Evolutionary conservation across 2,797 vertebrate genomes (phyloP).

Genomic region (Ciconia nigra): DNA sequence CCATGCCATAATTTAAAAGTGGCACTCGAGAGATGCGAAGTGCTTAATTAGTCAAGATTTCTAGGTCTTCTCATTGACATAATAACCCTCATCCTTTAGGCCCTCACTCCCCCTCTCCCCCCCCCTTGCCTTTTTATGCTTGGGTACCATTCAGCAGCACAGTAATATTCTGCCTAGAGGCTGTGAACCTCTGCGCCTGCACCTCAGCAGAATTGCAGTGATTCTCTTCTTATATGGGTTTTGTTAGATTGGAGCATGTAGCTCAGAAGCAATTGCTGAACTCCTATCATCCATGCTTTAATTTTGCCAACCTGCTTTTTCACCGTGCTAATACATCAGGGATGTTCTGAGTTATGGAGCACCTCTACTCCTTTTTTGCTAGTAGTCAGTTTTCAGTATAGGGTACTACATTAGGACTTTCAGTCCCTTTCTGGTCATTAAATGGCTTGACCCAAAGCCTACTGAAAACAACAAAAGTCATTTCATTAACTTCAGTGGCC

Average conservation of each 20-base stretch:
- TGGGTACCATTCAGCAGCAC: not conserved
- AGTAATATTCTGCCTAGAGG: not conserved
- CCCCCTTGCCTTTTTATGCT: not conserved
- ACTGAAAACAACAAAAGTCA: not conserved
- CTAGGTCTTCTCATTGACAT: not conserved
- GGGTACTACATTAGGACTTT: not conserved
- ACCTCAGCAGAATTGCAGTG: not conserved
- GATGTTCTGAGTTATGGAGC: not conserved
- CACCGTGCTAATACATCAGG: not conserved
- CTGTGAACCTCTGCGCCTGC: not conserved
- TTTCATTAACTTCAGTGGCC: constrained; percentile 8
- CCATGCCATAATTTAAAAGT: not conserved
- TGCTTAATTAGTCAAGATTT: not conserved
- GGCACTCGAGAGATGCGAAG: not conserved
- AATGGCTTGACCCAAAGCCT: not conserved
- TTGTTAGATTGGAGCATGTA: not conserved
- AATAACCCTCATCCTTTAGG: not conserved
- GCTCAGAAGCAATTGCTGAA: not conserved
- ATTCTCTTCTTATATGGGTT: not conserved
- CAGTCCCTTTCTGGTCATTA: not conserved
- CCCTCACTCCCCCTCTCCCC: too few species aligned
- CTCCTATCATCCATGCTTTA: not conserved
- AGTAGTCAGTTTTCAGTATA: not conserved
- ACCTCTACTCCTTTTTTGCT: not conserved
- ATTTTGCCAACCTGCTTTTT: not conserved